Percentiles rank a stretch among this genome's conserved stretches.
Evolutionary conservation across 37 sponge, comb jelly and placozoan genomes (phyloP).

Genomic region (Oscarella lobularis): DNA sequence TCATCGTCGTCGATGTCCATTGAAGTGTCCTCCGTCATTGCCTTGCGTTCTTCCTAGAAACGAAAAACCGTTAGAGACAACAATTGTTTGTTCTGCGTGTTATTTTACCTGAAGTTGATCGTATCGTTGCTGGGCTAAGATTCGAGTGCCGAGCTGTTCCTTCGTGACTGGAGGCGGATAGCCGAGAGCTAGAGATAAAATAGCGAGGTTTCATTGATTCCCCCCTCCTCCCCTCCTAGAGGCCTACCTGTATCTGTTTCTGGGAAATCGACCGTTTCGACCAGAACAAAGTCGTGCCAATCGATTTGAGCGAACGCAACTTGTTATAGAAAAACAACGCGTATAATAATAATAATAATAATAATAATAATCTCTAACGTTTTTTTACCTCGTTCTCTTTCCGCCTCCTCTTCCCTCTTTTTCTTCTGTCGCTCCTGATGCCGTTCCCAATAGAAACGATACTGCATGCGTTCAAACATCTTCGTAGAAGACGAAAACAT

Average conservation of each 20-base stretch:
- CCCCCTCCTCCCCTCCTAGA: neutral
- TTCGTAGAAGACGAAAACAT: constrained; percentile 3
- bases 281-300: constrained; percentile 98
- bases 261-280: constrained; percentile 85
- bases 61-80: neutral
- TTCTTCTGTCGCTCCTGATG: constrained; percentile 54
- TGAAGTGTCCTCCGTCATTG: constrained; percentile 74
- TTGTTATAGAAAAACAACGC: constrained; percentile 11
- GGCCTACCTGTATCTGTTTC: constrained; percentile 71
- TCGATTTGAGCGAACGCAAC: constrained; percentile 92
- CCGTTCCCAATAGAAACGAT: constrained; percentile 62
- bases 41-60: constrained; percentile 9
- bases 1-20: constrained; percentile 51
- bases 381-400: constrained; percentile 67
- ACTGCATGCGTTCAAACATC: constrained; percentile 50
- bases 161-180: constrained; percentile 89
- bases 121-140: constrained; percentile 79
- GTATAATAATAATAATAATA: neutral
- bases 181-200: constrained; percentile 12
- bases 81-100: too few species aligned
- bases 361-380: neutral
- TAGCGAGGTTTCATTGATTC: neutral
- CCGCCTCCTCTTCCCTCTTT: constrained; percentile 68
- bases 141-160: constrained; percentile 68
- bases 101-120: constrained; percentile 45